A percentile compares a stretch with the other conserved stretches of the same genome.
These are phyloP conservation scores for Acleris literana DNA, from an alignment of 2,888 invertebrate species.

Conservation along the genomic window DNA sequence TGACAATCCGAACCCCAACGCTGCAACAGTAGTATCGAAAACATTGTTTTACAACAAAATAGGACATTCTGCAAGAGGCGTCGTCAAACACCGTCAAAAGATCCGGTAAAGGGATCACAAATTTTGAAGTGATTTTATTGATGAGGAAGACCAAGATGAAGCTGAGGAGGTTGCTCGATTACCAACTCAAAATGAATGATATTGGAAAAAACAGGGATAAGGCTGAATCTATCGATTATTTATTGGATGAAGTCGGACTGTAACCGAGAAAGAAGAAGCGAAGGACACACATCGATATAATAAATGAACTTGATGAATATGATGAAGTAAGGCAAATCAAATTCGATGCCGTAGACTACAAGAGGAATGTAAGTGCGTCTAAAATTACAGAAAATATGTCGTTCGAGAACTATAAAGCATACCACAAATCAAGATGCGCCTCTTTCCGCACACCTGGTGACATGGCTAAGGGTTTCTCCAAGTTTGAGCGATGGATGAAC, in stretches of 20 bases:
- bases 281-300: slow-evolving; percentile 76
- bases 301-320: slow-evolving; percentile 81
- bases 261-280: slow-evolving; percentile 74
- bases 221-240: slow-evolving; percentile 55
- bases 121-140: slow-evolving; percentile 90
- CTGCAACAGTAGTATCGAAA: slow-evolving; percentile 94
- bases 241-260: slow-evolving; percentile 77
- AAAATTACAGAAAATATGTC: slow-evolving; percentile 81
- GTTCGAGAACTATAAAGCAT: slow-evolving; percentile 88
- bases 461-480: slow-evolving; percentile 78
- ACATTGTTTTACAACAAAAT: slow-evolving; percentile 92
- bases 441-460: slow-evolving; percentile 85
- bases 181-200: slow-evolving; percentile 84
- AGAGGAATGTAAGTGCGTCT: slow-evolving; percentile 83
- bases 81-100: slow-evolving; percentile 86
- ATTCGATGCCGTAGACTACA: slow-evolving; percentile 82
- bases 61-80: slow-evolving; percentile 89
- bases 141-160: slow-evolving; percentile 92
- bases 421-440: slow-evolving; percentile 89
- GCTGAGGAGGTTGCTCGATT: slow-evolving; percentile 89
- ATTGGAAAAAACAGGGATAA: slow-evolving; percentile 66
- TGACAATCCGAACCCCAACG: slow-evolving; percentile 91
- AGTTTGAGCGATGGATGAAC: slow-evolving; percentile 86
- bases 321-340: slow-evolving; percentile 81
- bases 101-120: slow-evolving; percentile 81